Evolutionary conservation across 2,888 invertebrate species (phyloP).

Genomic region (Eupelmus urozonus): DNA sequence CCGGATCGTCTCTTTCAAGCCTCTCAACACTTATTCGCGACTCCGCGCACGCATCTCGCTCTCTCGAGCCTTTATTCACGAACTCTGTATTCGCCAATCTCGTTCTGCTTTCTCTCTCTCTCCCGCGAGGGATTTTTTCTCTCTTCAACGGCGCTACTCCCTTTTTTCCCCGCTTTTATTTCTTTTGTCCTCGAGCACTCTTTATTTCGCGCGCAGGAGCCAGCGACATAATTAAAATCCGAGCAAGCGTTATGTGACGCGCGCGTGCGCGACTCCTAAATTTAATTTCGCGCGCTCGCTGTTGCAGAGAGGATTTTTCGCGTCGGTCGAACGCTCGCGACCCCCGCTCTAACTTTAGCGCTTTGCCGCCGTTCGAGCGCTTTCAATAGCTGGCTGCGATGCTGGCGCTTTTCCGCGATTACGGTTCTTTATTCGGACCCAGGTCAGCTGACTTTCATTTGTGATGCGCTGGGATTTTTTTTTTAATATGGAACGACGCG

Average conservation of each 20-base stretch:
- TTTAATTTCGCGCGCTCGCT: conserved; percentile 32
- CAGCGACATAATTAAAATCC: conserved; percentile 50
- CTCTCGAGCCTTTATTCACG: background rate
- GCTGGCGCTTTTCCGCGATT: no score
- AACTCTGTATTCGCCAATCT: background rate
- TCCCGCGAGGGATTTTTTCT: background rate
- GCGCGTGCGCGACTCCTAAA: background rate
- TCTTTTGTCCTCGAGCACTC: background rate
- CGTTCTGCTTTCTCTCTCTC: background rate
- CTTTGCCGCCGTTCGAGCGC: no score
- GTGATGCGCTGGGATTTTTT: no score
- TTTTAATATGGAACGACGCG: no score
- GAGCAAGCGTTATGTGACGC: conserved; percentile 1
- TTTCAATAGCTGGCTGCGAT: no score
- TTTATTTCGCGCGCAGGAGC: conserved; percentile 15
- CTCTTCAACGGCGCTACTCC: background rate
- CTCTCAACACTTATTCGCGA: background rate
- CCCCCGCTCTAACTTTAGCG: no score
- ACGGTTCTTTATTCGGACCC: no score
- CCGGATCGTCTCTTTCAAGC: background rate
- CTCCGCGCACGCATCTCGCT: conserved; percentile 6
- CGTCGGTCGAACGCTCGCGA: no score
- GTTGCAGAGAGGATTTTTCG: no score
- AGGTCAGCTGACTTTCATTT: no score
- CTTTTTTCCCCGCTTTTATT: background rate